Evolutionary conservation across 1,140 invertebrate species (phyloP).

Genomic region (Drosophila asahinai): DNA sequence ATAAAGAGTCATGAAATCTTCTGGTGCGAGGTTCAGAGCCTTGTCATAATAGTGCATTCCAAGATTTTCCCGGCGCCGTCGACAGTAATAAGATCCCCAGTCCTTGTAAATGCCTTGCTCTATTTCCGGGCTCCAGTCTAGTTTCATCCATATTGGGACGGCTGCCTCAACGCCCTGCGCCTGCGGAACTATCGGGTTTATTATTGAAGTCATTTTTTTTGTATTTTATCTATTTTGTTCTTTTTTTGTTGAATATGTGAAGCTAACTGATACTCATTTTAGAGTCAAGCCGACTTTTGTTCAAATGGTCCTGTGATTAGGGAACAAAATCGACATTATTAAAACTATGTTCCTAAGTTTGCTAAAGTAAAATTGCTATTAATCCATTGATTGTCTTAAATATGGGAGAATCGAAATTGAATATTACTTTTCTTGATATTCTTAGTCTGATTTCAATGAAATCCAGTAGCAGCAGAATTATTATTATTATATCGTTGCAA

Average conservation of each 20-base stretch:
- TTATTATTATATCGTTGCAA: too few relatives aligned
- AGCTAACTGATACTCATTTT: constrained; percentile 3
- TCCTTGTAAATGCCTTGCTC: constrained; percentile 71
- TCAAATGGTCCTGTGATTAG: constrained; percentile 1
- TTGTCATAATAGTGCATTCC: constrained; percentile 71
- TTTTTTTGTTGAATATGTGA: constrained; percentile 14
- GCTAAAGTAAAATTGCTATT: too few relatives aligned
- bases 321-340: neutral
- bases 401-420: too few relatives aligned
- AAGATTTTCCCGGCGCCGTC: constrained; percentile 53
- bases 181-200: constrained; percentile 3
- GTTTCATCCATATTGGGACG: constrained; percentile 61
- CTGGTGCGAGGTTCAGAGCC: constrained; percentile 42
- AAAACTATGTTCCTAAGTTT: too few relatives aligned
- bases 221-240: constrained; percentile 8
- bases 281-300: neutral
- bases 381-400: too few relatives aligned
- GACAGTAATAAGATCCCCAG: constrained; percentile 72
- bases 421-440: too few relatives aligned
- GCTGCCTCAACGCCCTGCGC: constrained; percentile 19
- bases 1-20: constrained; percentile 61
- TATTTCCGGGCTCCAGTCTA: constrained; percentile 71
- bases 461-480: too few relatives aligned
- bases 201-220: constrained; percentile 42
- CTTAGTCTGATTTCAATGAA: too few relatives aligned